These are phyloP conservation scores for Drosophila lacteicornis DNA, from an alignment of 1,140 invertebrate species.

Conservation along the genomic window DNA sequence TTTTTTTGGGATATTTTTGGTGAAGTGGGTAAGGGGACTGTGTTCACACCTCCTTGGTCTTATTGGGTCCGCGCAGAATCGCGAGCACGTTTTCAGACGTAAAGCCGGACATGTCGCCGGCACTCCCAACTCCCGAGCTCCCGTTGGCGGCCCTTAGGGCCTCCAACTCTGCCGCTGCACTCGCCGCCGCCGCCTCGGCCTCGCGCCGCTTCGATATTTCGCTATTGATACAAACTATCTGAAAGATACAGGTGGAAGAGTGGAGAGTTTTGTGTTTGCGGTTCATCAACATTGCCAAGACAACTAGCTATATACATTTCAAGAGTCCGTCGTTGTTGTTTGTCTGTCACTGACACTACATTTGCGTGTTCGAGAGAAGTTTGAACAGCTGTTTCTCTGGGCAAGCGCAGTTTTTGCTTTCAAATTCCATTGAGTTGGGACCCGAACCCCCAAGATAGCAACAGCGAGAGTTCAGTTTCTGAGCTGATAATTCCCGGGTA, in stretches of 20 bases:
- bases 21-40: neutral
- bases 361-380: slow-evolving; percentile 25
- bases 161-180: slow-evolving; percentile 15
- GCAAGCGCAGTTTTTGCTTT: slow-evolving; percentile 42
- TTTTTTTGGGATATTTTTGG: neutral
- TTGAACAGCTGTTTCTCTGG: slow-evolving; percentile 55
- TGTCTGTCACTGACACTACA: slow-evolving; percentile 25
- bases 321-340: slow-evolving; percentile 15
- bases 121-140: neutral
- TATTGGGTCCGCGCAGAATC: slow-evolving; percentile 39
- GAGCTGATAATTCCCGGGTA: slow-evolving; percentile 5
- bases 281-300: slow-evolving; percentile 70
- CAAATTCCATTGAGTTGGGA: slow-evolving; percentile 33
- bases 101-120: slow-evolving; percentile 37
- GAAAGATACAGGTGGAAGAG: slow-evolving; percentile 67
- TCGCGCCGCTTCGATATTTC: slow-evolving; percentile 65
- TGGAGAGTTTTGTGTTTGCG: slow-evolving; percentile 64
- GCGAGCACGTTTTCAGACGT: slow-evolving; percentile 48
- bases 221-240: slow-evolving; percentile 81
- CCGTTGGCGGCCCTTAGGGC: slow-evolving; percentile 5
- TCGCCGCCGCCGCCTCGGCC: slow-evolving; percentile 48
- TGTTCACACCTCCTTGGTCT: slow-evolving; percentile 54
- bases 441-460: slow-evolving; percentile 28
- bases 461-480: slow-evolving; percentile 5
- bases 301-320: slow-evolving; percentile 29